These are phyloP conservation scores for Drosophila borealis DNA, from an alignment of 2,888 invertebrate species.

Conservation along the genomic window DNA sequence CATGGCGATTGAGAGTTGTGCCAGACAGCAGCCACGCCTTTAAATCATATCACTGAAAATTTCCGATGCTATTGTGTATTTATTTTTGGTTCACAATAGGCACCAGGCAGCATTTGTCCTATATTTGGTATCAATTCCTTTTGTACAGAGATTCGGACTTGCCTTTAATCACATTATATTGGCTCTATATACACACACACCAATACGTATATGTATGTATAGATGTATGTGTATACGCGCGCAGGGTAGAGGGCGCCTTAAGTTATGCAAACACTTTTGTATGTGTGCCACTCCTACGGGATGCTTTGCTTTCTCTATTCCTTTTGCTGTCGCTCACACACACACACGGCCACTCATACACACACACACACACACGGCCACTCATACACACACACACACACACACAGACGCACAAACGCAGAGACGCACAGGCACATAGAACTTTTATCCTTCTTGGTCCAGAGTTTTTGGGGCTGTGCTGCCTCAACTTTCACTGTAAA, in stretches of 20 bases:
- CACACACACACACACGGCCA: constrained; percentile 24
- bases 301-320: constrained; percentile 77
- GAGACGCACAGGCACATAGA: constrained; percentile 23
- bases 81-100: constrained; percentile 18
- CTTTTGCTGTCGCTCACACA: constrained; percentile 56
- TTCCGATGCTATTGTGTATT: constrained; percentile 14
- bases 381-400: constrained; percentile 18
- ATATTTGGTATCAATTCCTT: constrained; percentile 16
- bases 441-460: constrained; percentile 46
- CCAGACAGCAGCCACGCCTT: constrained; percentile 56
- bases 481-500: constrained; percentile 34
- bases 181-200: constrained; percentile 19
- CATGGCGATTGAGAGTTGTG: constrained; percentile 26
- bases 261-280: constrained; percentile 76
- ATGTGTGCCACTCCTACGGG: constrained; percentile 73
- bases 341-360: constrained; percentile 10
- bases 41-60: constrained; percentile 28
- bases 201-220: background rate
- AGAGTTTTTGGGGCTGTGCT: constrained; percentile 14
- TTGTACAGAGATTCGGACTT: constrained; percentile 16
- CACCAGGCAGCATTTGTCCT: constrained; percentile 13
- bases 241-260: constrained; percentile 44
- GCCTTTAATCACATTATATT: constrained; percentile 54
- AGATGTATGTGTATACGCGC: background rate
- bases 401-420: constrained; percentile 19